Evolutionary conservation across 2,888 invertebrate species (phyloP), one percentile per base, ranked within the genome.

Genomic region (Cephus pygmeus): DNA sequence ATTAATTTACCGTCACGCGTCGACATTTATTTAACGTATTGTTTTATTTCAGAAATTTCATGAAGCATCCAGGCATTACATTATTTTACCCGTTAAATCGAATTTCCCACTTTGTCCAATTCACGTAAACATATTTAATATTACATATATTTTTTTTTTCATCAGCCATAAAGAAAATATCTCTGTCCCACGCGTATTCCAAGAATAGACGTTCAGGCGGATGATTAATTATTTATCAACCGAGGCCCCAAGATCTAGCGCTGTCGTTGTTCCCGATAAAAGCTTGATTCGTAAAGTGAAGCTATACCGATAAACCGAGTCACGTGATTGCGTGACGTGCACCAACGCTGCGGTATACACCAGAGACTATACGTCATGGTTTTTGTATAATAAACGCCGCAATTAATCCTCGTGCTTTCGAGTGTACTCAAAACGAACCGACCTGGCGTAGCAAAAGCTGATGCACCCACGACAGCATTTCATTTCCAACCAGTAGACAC

Each of bases 1-100:
- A 85, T 85, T 83, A 84, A 85, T 85, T 85, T 84, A 82, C 81
- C 83, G 81, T 83, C 84, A 85, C 81, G 83, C 83, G 81, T 82
- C 84, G 81, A 82, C 83, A 81, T 85, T 85, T 85, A 83, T 82
- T 83, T 79, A 79, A 81, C 81, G 83, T 80, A 82, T 79, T 83
- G 82, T 83, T 82, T 79, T 81, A 83, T 84, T 83, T 85, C 79
- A 81, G 80, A 83, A 85, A 85, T 85, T 85, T 85, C 85, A 85
- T 85, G 82, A 85, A 78, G 76, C 9, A 56, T 78, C 81, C 56
- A 76, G 30, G 69, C 73, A 76, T 80, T 75, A 75, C 0, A 15
- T 56, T 56, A 23, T 9, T 56, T 56, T 56, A 56, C 9, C 23
- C 23, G 56, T 23, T 1, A 9, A 56, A 23, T 23, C 23, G 9